These are phyloP conservation scores for Pogonus chalceus DNA, from an alignment of 1,140 invertebrate genomes.

Conservation along the genomic window DNA sequence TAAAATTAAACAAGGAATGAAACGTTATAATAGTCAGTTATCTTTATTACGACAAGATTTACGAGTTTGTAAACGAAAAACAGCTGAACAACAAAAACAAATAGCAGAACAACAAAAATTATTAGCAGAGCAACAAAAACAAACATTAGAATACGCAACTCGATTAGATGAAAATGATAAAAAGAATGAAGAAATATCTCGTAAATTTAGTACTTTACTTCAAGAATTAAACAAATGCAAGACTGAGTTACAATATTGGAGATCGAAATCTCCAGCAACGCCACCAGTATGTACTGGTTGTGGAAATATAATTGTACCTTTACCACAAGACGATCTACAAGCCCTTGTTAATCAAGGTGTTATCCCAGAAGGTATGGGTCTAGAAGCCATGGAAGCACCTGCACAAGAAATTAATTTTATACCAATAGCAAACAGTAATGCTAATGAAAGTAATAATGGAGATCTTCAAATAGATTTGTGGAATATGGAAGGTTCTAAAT, in stretches of 20 bases:
- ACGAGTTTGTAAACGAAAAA: slow-evolving; percentile 65
- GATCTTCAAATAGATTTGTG: background rate
- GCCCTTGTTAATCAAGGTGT: slow-evolving; percentile 50
- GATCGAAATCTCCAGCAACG: slow-evolving; percentile 70
- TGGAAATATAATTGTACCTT: slow-evolving; percentile 43
- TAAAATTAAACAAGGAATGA: slow-evolving; percentile 81
- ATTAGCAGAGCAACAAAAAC: slow-evolving; percentile 61
- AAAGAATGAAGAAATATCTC: slow-evolving; percentile 77
- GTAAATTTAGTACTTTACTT: slow-evolving; percentile 77
- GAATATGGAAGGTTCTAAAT: slow-evolving; percentile 2
- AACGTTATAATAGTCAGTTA: slow-evolving; percentile 71
- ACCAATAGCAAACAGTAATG: slow-evolving; percentile 29
- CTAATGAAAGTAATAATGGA: slow-evolving; percentile 7
- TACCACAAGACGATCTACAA: slow-evolving; percentile 47
- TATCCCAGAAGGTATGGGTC: slow-evolving; percentile 40
- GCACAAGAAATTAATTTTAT: slow-evolving; percentile 35
- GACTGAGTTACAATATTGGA: slow-evolving; percentile 80
- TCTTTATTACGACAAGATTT: slow-evolving; percentile 64
- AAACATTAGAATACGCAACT: slow-evolving; percentile 66
- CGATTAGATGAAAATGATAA: slow-evolving; percentile 79
- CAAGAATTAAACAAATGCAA: slow-evolving; percentile 86
- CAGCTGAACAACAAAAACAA: slow-evolving; percentile 72
- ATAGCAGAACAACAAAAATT: slow-evolving; percentile 73
- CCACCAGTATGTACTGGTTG: slow-evolving; percentile 46
- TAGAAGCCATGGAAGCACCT: background rate